These are phyloP conservation scores for Acheta domesticus DNA, from an alignment of 2,888 invertebrate genomes.

Conservation along the genomic window DNA sequence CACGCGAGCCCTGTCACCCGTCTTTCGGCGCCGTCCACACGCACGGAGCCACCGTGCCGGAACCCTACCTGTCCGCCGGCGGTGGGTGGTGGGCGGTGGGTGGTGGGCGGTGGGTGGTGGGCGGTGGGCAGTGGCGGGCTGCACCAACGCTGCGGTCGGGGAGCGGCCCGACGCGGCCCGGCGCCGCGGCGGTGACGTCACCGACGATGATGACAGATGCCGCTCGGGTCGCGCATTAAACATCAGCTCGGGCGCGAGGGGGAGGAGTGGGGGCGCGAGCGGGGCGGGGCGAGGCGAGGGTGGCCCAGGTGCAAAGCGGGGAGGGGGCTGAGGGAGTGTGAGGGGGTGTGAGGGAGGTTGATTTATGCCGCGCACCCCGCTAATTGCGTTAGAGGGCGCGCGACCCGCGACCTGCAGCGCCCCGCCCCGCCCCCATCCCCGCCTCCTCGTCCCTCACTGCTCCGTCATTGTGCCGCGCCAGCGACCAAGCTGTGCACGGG, in stretches of 20 bases:
- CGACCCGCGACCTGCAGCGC: background rate
- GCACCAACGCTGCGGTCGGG: no score
- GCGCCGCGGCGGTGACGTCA: no score
- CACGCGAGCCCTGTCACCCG: no score
- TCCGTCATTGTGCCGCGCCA: no score
- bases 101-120: no score
- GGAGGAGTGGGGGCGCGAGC: background rate
- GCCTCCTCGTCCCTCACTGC: background rate
- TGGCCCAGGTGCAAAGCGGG: background rate
- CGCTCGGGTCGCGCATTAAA: background rate
- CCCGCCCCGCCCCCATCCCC: background rate
- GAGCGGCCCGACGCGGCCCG: no score
- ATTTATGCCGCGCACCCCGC: background rate
- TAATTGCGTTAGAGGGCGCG: constrained; percentile 5
- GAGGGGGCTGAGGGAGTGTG: background rate
- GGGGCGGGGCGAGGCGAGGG: background rate
- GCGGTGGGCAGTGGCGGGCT: no score
- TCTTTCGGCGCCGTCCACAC: no score
- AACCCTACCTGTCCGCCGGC: no score
- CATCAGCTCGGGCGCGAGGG: background rate
- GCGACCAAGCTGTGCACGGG: no score
- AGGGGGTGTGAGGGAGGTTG: background rate
- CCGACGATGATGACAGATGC: constrained; percentile 6
- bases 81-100: no score
- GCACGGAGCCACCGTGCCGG: no score